A percentile compares a stretch with the other conserved stretches of the same genome.
These are phyloP conservation scores for Zhuqinia jingwanae DNA, from an alignment of 2,888 invertebrate genomes.

Conservation along the genomic window DNA sequence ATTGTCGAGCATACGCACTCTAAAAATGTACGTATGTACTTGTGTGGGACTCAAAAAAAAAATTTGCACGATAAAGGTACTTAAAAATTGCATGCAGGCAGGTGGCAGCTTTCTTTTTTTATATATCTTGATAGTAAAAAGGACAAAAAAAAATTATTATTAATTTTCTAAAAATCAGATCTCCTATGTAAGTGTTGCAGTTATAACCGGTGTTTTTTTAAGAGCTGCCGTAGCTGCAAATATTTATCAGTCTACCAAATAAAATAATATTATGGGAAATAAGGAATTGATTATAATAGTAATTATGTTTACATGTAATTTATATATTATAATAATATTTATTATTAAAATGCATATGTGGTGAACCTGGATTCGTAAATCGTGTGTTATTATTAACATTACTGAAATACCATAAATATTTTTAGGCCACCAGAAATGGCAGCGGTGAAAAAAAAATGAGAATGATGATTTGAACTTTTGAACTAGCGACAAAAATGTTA, in stretches of 20 bases:
- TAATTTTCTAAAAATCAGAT: constrained; percentile 39
- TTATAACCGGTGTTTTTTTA: not conserved
- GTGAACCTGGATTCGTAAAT: constrained; percentile 62
- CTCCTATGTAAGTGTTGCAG: constrained; percentile 18
- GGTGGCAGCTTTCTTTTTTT: constrained; percentile 19
- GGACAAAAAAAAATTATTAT: not conserved
- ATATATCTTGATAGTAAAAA: not conserved
- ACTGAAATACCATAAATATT: constrained; percentile 55
- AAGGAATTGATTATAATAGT: constrained; percentile 51
- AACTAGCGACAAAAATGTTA: constrained; percentile 60
- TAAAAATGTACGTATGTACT: no score
- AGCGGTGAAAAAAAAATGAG: constrained; percentile 55
- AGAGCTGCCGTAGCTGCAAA: constrained; percentile 57
- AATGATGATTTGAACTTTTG: constrained; percentile 69
- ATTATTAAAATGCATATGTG: constrained; percentile 62
- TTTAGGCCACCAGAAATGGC: constrained; percentile 30
- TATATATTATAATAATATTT: constrained; percentile 13
- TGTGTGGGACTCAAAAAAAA: not conserved
- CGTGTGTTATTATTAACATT: constrained; percentile 43
- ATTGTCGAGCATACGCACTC: no score
- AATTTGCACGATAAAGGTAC: constrained; percentile 36
- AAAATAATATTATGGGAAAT: constrained; percentile 10
- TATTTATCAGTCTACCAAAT: constrained; percentile 59
- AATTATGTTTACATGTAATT: constrained; percentile 32
- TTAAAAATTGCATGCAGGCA: constrained; percentile 25